Evolutionary conservation across 2,113 vertebrate species (phyloP).

Genomic region (Corvus cornix): DNA sequence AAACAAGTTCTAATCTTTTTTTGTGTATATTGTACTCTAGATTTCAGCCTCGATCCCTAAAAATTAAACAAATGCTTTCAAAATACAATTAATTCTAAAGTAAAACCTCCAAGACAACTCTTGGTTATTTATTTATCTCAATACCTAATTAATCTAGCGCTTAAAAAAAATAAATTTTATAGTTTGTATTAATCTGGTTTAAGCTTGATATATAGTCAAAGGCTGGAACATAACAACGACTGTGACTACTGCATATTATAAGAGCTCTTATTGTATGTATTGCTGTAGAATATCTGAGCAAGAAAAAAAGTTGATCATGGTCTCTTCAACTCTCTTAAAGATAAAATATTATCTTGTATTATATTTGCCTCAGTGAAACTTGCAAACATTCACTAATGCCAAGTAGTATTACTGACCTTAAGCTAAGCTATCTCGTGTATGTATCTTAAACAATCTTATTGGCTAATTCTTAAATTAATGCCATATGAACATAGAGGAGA

Average conservation of each 20-base stretch:
- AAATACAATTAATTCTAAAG: not conserved
- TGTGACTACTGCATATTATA: not conserved
- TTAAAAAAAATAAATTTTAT: not conserved
- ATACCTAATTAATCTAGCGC: not conserved
- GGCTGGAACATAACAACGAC: not conserved
- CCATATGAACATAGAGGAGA: not conserved
- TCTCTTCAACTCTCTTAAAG: not conserved
- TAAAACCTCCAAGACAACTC: not conserved
- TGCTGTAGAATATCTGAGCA: not conserved
- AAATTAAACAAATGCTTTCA: not conserved
- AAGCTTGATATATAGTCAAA: not conserved
- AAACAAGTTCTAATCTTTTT: not conserved
- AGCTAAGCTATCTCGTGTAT: not conserved
- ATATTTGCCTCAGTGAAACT: not conserved
- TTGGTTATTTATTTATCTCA: not conserved
- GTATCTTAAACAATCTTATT: not conserved
- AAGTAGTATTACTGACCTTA: not conserved
- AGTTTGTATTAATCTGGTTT: not conserved
- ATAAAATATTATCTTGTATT: not conserved
- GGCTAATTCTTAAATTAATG: not conserved
- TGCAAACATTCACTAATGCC: not conserved
- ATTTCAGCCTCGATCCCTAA: not conserved
- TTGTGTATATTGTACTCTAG: not conserved
- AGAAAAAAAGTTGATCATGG: not conserved
- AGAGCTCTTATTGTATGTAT: not conserved